Evolutionary conservation across 2,888 invertebrate species (phyloP).

Genomic region (Elegia similella): DNA sequence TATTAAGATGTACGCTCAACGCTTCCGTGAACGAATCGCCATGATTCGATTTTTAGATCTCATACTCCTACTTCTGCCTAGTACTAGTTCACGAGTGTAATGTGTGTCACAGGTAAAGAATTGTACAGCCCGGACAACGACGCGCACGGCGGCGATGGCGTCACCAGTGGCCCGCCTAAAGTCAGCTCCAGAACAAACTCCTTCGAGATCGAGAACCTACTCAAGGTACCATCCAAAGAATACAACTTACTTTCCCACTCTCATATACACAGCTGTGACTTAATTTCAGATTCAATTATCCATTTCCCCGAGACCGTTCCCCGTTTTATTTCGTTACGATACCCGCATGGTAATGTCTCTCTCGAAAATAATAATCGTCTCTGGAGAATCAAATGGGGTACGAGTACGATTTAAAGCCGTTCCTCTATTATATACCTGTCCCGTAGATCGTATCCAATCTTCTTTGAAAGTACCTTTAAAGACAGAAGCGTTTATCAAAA

Average conservation of each 20-base stretch:
- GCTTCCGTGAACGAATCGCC: too few species aligned
- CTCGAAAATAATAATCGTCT: slow-evolving; percentile 56
- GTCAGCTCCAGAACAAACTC: slow-evolving; percentile 93
- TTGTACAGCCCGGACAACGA: slow-evolving; percentile 85
- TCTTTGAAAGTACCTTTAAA: slow-evolving; percentile 30
- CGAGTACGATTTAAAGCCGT: slow-evolving; percentile 31
- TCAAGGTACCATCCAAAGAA: slow-evolving; percentile 83
- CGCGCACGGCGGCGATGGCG: slow-evolving; percentile 55
- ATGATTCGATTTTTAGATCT: too few species aligned
- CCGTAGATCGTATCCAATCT: slow-evolving; percentile 37
- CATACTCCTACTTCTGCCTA: too few species aligned
- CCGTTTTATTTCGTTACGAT: slow-evolving; percentile 53
- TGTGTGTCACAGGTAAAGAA: slow-evolving; percentile 84
- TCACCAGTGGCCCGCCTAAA: slow-evolving; percentile 76
- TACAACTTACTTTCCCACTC: slow-evolving; percentile 37
- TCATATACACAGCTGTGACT: slow-evolving; percentile 43
- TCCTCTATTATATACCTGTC: slow-evolving; percentile 41
- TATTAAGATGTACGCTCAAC: too few species aligned
- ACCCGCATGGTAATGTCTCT: slow-evolving; percentile 57
- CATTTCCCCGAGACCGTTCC: slow-evolving; percentile 43
- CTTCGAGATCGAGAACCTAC: slow-evolving; percentile 96
- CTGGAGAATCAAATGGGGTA: slow-evolving; percentile 40
- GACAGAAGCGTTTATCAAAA: slow-evolving; percentile 30
- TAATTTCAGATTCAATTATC: slow-evolving; percentile 57
- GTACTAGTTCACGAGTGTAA: not conserved